phyloP scores from a whole-genome alignment of 1,140 invertebrate species.

The Phortica variegata region DNA sequence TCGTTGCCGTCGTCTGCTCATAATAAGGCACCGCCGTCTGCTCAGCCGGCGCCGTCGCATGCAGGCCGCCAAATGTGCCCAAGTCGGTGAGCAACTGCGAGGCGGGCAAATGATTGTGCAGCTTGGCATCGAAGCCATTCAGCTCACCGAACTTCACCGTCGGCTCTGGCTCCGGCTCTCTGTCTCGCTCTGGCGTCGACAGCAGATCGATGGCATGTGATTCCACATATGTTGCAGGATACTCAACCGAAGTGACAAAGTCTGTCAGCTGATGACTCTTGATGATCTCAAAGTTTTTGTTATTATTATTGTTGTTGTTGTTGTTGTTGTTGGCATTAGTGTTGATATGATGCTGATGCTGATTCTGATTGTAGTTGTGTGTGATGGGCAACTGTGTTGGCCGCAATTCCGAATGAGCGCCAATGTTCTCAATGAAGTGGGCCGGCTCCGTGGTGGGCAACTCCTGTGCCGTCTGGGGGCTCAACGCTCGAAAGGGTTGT shows the following conservation, averaged over 20 bases:
- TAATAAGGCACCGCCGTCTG: no score
- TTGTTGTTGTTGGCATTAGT: conserved; percentile 3
- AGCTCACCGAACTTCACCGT: no score
- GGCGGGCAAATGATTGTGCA: conserved; percentile 39
- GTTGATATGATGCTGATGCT: conserved; percentile 7
- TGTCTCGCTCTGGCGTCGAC: conserved; percentile 14
- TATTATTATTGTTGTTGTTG: conserved; percentile 24
- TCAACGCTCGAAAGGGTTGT: conserved; percentile 57
- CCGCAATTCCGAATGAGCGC: conserved; percentile 41
- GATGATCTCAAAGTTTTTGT: conserved; percentile 59
- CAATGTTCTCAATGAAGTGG: conserved; percentile 34
- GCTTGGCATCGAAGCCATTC: conserved; percentile 14
- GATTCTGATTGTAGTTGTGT: conserved; percentile 13
- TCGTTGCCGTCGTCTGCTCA: no score
- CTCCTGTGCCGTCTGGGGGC: conserved; percentile 8
- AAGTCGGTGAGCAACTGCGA: conserved; percentile 47
- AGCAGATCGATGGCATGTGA: conserved; percentile 63
- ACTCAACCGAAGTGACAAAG: conserved; percentile 66
- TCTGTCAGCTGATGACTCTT: conserved; percentile 65
- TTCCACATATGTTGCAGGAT: conserved; percentile 65
- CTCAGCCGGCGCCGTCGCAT: conserved; percentile 12
- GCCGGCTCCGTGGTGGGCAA: conserved; percentile 17
- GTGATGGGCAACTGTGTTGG: conserved; percentile 19
- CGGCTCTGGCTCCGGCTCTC: conserved; percentile 8
- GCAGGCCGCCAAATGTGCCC: conserved; percentile 27